phyloP scores from a whole-genome alignment of 2,113 vertebrate genomes.

The Sarotherodon lohbergeri region DNA sequence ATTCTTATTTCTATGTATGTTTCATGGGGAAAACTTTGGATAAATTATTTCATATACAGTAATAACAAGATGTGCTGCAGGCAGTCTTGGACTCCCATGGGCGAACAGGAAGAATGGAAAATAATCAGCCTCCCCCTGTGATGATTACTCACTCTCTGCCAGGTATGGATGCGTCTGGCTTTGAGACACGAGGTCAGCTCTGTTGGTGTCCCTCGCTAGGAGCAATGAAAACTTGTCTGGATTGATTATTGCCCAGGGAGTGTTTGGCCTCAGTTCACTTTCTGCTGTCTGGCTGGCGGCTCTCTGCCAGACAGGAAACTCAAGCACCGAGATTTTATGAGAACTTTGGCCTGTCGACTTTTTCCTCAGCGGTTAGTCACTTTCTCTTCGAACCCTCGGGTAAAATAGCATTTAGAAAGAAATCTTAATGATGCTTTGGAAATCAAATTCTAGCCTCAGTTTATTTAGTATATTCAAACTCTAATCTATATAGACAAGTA shows the following conservation, averaged over 20 bases:
- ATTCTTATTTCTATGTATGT: neutral
- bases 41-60: neutral
- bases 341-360: conserved; percentile 7
- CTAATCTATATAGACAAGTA: neutral
- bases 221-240: conserved; percentile 39
- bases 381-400: neutral
- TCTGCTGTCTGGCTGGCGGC: neutral
- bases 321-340: conserved; percentile 3
- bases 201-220: conserved; percentile 12
- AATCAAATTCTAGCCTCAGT: neutral
- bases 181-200: conserved; percentile 34
- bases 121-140: conserved; percentile 12
- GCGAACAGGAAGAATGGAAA: neutral
- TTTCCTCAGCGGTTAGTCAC: neutral
- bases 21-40: neutral
- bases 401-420: neutral
- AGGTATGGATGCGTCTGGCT: conserved; percentile 39
- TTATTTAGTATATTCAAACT: neutral
- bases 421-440: neutral
- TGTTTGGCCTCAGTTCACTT: conserved; percentile 37
- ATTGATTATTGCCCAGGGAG: conserved; percentile 51
- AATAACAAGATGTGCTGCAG: neutral
- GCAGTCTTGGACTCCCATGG: neutral
- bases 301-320: conserved; percentile 7
- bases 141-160: conserved; percentile 27